These are phyloP conservation scores for Cacatua alba DNA, from an alignment of 2,113 vertebrate species.

Conservation along the genomic window DNA sequence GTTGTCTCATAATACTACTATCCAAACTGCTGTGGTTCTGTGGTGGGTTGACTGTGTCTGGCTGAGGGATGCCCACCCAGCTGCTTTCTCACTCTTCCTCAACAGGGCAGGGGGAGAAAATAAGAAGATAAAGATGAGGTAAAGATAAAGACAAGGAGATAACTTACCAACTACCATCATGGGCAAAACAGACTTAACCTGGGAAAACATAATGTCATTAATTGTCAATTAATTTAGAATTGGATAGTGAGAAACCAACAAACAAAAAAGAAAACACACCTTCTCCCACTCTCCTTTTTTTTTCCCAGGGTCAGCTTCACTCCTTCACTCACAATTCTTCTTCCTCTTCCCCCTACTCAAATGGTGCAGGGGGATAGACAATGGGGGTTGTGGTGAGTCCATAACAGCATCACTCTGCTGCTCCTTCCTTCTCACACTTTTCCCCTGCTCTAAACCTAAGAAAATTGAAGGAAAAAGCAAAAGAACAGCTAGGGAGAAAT, in stretches of 20 bases:
- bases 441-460: not conserved
- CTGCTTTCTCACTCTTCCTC: not conserved
- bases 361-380: rapidly evolving
- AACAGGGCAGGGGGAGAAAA: not conserved
- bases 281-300: not conserved
- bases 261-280: not conserved
- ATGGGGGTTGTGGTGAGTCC: not conserved
- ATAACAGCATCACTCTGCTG: not conserved
- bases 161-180: rapidly evolving
- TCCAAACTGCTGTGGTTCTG: not conserved
- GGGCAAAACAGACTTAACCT: not conserved
- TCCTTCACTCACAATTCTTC: not conserved
- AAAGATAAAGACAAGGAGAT: not conserved
- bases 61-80: not conserved
- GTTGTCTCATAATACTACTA: not conserved
- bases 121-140: not conserved
- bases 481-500: not conserved
- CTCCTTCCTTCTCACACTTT: not conserved
- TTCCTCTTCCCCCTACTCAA: rapidly evolving
- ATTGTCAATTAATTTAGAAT: not conserved
- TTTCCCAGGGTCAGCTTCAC: not conserved
- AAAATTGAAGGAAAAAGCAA: not conserved
- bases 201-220: not conserved
- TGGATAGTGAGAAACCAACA: not conserved
- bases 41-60: not conserved